Percentiles rank a stretch among this genome's conserved stretches.
Conservation (phyloP, 2,888 invertebrate species). For the Strigamia crassipes region DNA sequence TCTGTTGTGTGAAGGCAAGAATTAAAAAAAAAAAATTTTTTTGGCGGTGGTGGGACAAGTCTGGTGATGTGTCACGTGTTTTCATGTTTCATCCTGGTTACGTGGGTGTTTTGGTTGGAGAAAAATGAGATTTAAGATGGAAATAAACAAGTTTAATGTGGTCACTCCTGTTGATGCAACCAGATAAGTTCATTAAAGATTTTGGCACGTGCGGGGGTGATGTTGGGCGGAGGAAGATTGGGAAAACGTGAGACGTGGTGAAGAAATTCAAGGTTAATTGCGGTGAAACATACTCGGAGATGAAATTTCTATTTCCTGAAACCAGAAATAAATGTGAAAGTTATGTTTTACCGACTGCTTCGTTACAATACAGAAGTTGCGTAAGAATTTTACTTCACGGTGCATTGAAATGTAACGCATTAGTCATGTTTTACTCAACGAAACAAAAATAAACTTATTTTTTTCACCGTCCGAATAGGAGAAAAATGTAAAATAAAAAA, state of each 20-base stretch:
- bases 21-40: not conserved
- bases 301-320: not conserved
- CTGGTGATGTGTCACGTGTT: not conserved
- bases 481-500: not conserved
- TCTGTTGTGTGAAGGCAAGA: not conserved
- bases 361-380: not conserved
- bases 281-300: not conserved
- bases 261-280: constrained; percentile 37
- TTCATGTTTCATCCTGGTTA: constrained; percentile 17
- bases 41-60: not conserved
- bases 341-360: too few relatives aligned
- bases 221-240: not conserved
- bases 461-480: too few relatives aligned
- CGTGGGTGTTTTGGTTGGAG: constrained; percentile 4
- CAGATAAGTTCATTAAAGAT: constrained; percentile 33
- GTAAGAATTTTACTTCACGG: not conserved
- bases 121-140: constrained; percentile 10
- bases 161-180: constrained; percentile 25
- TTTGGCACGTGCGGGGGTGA: constrained; percentile 36
- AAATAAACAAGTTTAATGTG: constrained; percentile 38
- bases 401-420: not conserved
- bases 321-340: not conserved
- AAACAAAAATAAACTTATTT: too few relatives aligned
- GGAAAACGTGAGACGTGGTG: not conserved
- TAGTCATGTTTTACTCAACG: not conserved